A percentile compares a stretch with the other conserved stretches of the same genome.
phyloP scores from a whole-genome alignment of 2,797 vertebrate genomes.

The Mycteria americana region DNA sequence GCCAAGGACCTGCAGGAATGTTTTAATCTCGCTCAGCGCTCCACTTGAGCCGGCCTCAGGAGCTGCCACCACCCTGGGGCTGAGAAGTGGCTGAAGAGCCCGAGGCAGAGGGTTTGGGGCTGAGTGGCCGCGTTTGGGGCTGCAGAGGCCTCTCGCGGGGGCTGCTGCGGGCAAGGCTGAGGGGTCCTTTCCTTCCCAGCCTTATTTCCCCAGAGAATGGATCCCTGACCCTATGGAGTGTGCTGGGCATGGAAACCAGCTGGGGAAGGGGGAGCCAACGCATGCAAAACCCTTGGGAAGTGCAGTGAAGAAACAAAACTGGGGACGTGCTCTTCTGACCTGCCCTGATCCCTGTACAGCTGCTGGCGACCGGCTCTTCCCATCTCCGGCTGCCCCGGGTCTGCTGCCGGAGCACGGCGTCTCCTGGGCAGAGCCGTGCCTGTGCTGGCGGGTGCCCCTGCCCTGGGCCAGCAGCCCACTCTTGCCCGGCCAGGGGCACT shows the following conservation, averaged over 20 bases:
- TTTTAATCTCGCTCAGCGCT: background rate
- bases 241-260: background rate
- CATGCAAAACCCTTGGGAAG: background rate
- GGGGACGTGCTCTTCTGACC: background rate
- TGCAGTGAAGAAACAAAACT: background rate
- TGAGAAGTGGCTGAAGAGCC: conserved; percentile 50
- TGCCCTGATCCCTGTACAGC: rapidly evolving
- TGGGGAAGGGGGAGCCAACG: background rate
- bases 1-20: conserved; percentile 33
- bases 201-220: background rate
- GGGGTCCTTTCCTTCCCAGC: background rate
- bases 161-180: background rate
- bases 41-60: background rate
- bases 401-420: background rate
- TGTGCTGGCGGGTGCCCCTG: background rate
- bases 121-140: background rate
- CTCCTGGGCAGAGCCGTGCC: background rate
- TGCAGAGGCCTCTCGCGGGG: background rate
- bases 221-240: background rate
- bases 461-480: background rate
- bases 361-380: background rate
- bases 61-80: background rate
- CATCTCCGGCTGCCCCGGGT: rapidly evolving
- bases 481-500: background rate
- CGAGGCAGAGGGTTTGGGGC: background rate